Evolutionary conservation across 2,797 vertebrate species (phyloP), one percentile per base, ranked within the genome.

Genomic region (Anableps anableps): DNA sequence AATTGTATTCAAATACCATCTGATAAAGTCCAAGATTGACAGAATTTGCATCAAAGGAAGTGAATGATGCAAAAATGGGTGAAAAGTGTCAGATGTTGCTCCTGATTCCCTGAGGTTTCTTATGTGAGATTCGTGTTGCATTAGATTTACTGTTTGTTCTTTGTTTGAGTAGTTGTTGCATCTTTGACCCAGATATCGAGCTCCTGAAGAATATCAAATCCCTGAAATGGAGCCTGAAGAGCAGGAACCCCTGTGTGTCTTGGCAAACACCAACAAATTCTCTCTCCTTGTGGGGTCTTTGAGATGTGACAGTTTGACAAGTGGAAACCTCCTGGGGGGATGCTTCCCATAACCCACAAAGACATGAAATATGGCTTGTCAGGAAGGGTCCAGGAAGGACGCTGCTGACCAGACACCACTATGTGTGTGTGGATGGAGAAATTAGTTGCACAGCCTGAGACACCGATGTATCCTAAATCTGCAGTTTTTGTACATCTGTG

Each of bases 311-410:
- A 91, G 90, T 81, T 90, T 94, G 92, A 94, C 94, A 91, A 88
- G 86, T 82, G 83, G 81, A 92, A 92, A 86, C 86, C 94, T 90
- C 91, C 78, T 26, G 62, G 34, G 62, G 93, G 92, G 77, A 80
- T 72, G 85, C 81, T 89, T 92, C 89, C 85, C 45, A 66, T 88
- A 88, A 90, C 86, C 80, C 80, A 76, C 75, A 86, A 89, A 92
- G 91, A 95, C 94, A 95, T 94, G 81, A 94, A 94, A 95, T 88
- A 92, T 91, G 84, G 88, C 94, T 93, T 86, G 91, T 87, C 86
- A 84, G 79, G 82, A 87, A 81, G 86, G 71, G 75, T 83, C 83
- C 87, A 79, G 88, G 88, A 88, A 89, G 90, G 91, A 93, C 88
- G 83, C 79, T n/a, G 51, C 26, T 75, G 81, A 81, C 85, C 85